phyloP scores from a whole-genome alignment of 2,888 invertebrate genomes.

The Cheilosia impressa region DNA sequence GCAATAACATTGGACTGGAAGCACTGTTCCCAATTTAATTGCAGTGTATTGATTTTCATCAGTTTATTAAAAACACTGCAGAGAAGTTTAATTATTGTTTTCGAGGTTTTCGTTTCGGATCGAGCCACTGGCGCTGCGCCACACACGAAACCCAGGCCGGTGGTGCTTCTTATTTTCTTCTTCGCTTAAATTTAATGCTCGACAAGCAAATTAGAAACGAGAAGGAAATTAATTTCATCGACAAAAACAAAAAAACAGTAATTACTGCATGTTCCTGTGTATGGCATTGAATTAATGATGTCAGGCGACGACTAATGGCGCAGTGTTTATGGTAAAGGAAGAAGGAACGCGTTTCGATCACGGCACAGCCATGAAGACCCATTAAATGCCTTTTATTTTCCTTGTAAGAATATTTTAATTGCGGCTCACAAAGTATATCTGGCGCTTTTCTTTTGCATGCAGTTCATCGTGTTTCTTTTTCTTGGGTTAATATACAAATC shows the following conservation, averaged over 20 bases:
- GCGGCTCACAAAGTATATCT: neutral
- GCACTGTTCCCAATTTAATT: neutral
- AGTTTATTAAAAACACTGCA: constrained; percentile 24
- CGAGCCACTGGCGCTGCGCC: neutral
- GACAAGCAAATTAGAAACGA: constrained; percentile 26
- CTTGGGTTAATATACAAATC: neutral
- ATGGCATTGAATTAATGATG: constrained; percentile 40
- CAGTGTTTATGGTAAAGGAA: neutral
- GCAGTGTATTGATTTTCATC: constrained; percentile 28
- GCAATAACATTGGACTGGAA: no score
- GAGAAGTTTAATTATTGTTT: constrained; percentile 41
- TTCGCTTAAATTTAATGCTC: constrained; percentile 7
- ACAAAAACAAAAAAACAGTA: neutral
- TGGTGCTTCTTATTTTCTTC: constrained; percentile 4
- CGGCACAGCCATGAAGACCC: no score
- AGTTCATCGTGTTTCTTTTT: neutral
- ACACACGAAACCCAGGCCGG: neutral
- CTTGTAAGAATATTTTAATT: constrained; percentile 4
- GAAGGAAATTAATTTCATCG: constrained; percentile 30
- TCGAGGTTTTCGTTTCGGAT: neutral
- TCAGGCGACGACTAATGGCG: constrained; percentile 25
- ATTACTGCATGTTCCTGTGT: constrained; percentile 28
- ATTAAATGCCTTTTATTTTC: neutral
- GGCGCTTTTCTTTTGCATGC: neutral
- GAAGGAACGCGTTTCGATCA: neutral